Evolutionary conservation across 2,888 invertebrate species (phyloP), one percentile per base, ranked within the genome.

Genomic region (Malachius bipustulatus): DNA sequence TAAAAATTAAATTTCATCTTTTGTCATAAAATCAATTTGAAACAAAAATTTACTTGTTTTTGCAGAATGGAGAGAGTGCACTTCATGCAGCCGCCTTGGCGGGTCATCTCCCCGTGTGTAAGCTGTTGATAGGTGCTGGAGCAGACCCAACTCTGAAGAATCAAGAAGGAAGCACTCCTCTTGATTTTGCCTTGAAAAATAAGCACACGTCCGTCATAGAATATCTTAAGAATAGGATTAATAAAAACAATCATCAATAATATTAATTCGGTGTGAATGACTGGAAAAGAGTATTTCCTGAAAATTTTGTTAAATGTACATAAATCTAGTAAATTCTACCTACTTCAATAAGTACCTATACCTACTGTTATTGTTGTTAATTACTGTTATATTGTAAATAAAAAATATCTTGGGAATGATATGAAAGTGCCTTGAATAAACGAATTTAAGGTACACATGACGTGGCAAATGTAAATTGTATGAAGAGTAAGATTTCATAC

Each of bases 61-160:
- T 64, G 26, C 60, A 90, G 89, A 93, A 91, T 66, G 93, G 91
- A 0, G 90, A 93, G 65, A 78, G 82, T 36, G 83, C 88, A 1
- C 65, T 94, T 32, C 93, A 93, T 67, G 91, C 89, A 31, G 91
- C 91, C 2, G 82, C 84, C 24, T 74, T 90, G 67, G 87, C 83
- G 60, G 91, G 90, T 0, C 84, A 87, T 55, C 68, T 85, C 58
- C 65, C 78, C 2, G 81, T 88, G 32, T 81, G 81, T 37, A 77
- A 81, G 53, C 75, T 81, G 55, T 65, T 90, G 27, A 67, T 84
- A 30, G 74, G 71, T 36, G 74, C 78, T 43, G 80, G 77, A 28
- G 71, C 79, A 32, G 73, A 82, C 64, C 69, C 78, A 30, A 64
- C 64, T 42, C 54, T 82, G 42, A 70, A 71, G 55, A 85, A 87